Base-by-base conservation (phyloP, 2,113 vertebrate species). In the Tamias sibiricus region DNA sequence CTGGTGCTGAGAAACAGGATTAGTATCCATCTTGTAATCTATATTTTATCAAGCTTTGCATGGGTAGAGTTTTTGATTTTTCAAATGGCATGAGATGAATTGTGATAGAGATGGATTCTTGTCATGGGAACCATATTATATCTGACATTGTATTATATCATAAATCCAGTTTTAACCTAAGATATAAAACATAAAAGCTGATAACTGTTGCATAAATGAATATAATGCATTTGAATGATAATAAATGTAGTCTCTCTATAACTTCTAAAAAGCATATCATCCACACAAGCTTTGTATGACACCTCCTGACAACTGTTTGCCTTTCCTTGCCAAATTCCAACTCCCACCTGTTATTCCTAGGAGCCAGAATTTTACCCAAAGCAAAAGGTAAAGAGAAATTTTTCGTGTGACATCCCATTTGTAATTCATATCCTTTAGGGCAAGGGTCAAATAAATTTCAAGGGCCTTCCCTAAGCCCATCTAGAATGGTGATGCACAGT, bases 81-180 rank as follows among this genome's bases (percentile, higher is more conserved):
- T 47, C 80, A 95, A 91, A 76, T 52, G 35, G 17, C 42, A 62
- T 87, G 66, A 79, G 76, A 71, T 92, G 40, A 80, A 91, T 12
- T 52, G 35, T 94, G 59, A 82, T 77, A 40, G 57, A 74, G 57
- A 52, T 79, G 52, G 2, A 17, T 79, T 87, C 32, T 52, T 80
- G 28, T 76, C 37, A 66, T 95, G 37, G 13, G 30, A 81, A 2
- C 75, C 52, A 37, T 69, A 79, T 79, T 89, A 28, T 54, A 37
- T 79, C 85, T 97, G 37, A 14, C 66, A 81, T 57, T 11, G 0
- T 92, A 12, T 32, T 74, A 0, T 79, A 75, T 75, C 66, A 83
- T 37, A 81, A 97, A 89, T 77, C 20, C 62, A 90, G 19, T 87
- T 81, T 84, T 62, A 91, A 32, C 72, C 44, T 54, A 89, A 94